Evolutionary conservation across 2,888 invertebrate genomes (phyloP), one percentile per base, ranked within the genome.

Genomic region (Rambutsinella grinnellia): DNA sequence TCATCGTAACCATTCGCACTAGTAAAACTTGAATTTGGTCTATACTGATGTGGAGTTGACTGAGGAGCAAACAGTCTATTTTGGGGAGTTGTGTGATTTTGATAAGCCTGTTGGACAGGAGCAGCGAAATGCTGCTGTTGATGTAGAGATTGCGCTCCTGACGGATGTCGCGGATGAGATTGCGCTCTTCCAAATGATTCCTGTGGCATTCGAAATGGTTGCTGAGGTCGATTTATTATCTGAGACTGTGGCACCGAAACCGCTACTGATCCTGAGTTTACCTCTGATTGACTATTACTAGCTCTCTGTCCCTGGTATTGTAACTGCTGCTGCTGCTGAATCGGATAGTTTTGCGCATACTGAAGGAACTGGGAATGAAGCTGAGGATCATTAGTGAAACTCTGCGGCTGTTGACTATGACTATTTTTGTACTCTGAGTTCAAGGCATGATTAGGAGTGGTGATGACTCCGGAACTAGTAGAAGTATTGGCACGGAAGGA

Each of bases 301-400:
- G 17, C n/a, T 49, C 44, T 24, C 23, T 36, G 51, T 63, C 21
- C 36, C n/a, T 27, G n/a, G n/a, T n/a, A 17, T 36, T 46, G 56
- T 15, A 19, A 47, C 27, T 15, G 60, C 46, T 26, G 27, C 15
- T 21, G 15, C 8, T 36, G 66, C 10, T 5, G 60, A 36, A 61
- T 57, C 15, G 82, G 83, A 72, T 78, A 67, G 17, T 57, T 74
- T 57, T 81, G 76, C 56, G 72, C 70, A 68, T 77, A 83, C 36
- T 81, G 79, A 21, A 82, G 27, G 71, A 81, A 84, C 62, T 84
- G 84, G 27, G 81, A 81, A 49, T 82, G 80, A 21, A 84, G 58
- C 44, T 79, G 78, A 57, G 82, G 81, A 79, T 84, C 84, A 23
- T 58, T 78, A 15, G 84, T 84, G 66, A 84, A 84, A 51, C 58